phyloP scores from a whole-genome alignment of 2,797 vertebrate species.

The Spheniscus humboldti region DNA sequence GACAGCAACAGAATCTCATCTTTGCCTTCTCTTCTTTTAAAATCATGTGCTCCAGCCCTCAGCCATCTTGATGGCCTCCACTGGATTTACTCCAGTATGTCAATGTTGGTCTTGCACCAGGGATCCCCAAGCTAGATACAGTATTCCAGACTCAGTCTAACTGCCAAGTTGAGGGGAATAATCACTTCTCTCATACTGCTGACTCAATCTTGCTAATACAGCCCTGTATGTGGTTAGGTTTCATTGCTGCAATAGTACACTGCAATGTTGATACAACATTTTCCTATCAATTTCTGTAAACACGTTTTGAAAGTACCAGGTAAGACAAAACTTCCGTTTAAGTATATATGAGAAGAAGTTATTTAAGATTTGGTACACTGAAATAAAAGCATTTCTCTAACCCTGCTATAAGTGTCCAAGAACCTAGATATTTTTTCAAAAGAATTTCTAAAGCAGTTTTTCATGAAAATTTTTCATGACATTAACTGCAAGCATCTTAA shows the following conservation, averaged over 20 bases:
- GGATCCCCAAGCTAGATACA: background rate
- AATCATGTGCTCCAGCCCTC: background rate
- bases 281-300: background rate
- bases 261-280: background rate
- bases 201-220: background rate
- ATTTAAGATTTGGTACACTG: background rate
- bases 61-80: background rate
- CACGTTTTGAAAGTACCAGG: background rate
- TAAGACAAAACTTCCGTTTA: background rate
- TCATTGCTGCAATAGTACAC: background rate
- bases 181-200: background rate
- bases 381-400: background rate
- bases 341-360: background rate
- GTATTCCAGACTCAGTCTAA: background rate
- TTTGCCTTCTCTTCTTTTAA: background rate
- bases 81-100: background rate
- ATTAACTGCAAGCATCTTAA: background rate
- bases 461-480: background rate
- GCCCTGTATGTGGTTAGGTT: background rate
- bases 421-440: background rate
- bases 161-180: background rate
- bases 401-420: background rate
- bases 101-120: background rate
- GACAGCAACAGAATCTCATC: background rate
- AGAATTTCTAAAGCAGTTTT: background rate